Percentiles rank a stretch among this genome's conserved stretches.
Evolutionary conservation across 2,797 vertebrate genomes (phyloP).

Genomic region (Hoplostethus atlanticus): DNA sequence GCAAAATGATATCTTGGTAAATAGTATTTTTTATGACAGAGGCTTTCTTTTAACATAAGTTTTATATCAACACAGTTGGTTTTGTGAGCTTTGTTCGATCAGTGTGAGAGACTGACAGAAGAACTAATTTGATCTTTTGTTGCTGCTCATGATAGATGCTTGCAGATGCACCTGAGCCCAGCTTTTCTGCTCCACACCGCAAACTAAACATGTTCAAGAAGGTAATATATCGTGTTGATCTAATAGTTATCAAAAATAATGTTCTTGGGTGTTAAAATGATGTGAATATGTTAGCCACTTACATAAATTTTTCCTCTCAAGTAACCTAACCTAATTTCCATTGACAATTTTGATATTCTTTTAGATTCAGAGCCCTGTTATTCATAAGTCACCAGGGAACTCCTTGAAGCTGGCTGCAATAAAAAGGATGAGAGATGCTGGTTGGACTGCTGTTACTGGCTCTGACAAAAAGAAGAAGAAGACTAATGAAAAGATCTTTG

Average conservation of each 20-base stretch:
- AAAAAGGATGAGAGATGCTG: slow-evolving; percentile 90
- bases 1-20: slow-evolving; percentile 89
- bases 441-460: slow-evolving; percentile 89
- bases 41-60: neutral
- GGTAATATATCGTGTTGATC: slow-evolving; percentile 71
- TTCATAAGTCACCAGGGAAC: slow-evolving; percentile 83
- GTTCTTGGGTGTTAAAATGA: neutral
- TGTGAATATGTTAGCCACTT: neutral
- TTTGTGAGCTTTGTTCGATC: neutral
- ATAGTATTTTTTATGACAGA: slow-evolving; percentile 11
- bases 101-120: neutral
- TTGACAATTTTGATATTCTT: slow-evolving; percentile 20
- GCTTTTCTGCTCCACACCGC: slow-evolving; percentile 58
- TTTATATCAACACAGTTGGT: neutral
- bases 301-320: neutral
- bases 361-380: slow-evolving; percentile 73
- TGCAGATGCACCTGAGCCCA: slow-evolving; percentile 71
- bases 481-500: slow-evolving; percentile 88
- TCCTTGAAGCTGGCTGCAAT: slow-evolving; percentile 85
- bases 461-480: slow-evolving; percentile 90
- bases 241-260: neutral
- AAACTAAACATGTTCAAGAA: slow-evolving; percentile 70
- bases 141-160: slow-evolving; percentile 81
- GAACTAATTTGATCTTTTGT: slow-evolving; percentile 22
- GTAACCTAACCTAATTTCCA: neutral